phyloP scores from a whole-genome alignment of 2,113 vertebrate species.

The Cynocephalus volans region DNA sequence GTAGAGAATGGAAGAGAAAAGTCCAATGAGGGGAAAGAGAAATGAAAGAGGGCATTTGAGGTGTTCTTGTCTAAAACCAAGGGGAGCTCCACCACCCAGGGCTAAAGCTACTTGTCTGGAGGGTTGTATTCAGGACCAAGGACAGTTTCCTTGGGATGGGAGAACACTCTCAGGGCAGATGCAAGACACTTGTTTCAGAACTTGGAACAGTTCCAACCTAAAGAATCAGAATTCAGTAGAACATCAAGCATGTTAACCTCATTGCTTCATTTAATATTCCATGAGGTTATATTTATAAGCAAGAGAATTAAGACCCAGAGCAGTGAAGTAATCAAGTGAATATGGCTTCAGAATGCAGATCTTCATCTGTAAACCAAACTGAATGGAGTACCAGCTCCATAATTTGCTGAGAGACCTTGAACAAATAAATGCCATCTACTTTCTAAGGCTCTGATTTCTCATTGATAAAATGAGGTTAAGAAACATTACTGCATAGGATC shows the following conservation, averaged over 20 bases:
- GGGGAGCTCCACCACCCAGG: no score
- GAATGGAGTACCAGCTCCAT: background rate
- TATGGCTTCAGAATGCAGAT: background rate
- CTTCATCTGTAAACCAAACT: background rate
- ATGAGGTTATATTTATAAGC: background rate
- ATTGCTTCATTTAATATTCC: background rate
- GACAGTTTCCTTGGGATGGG: background rate
- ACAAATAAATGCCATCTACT: background rate
- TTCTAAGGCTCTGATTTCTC: background rate
- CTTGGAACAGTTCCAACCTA: background rate
- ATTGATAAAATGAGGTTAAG: no score
- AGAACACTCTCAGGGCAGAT: no score
- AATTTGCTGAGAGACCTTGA: background rate
- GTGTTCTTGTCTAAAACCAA: background rate
- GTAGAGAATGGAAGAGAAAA: no score
- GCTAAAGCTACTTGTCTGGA: background rate
- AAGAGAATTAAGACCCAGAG: background rate
- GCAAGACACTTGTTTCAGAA: background rate
- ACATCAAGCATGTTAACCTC: background rate
- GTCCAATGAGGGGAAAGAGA: fast-evolving
- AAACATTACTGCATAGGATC: no score
- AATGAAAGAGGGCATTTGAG: background rate
- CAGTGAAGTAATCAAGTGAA: background rate
- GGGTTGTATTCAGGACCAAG: background rate
- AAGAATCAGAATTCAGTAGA: no score